phyloP scores from a whole-genome alignment of 2,113 vertebrate genomes.

The Pterocles orientalis region DNA sequence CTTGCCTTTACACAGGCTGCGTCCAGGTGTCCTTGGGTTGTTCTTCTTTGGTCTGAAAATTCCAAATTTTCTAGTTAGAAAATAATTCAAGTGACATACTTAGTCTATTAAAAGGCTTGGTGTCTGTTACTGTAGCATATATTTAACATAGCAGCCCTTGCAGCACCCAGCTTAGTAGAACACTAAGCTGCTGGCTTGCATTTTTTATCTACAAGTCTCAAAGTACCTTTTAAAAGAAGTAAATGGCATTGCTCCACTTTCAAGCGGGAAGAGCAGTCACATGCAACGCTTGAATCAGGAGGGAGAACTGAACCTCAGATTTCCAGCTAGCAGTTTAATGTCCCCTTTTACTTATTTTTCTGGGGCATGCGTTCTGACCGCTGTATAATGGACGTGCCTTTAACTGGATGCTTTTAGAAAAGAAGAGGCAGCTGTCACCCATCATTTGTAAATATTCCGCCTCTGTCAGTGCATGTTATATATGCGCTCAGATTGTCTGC shows the following conservation, averaged over 20 bases:
- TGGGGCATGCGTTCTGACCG: background rate
- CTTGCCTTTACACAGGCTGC: background rate
- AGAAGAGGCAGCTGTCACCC: background rate
- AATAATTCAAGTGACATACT: background rate
- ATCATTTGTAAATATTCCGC: background rate
- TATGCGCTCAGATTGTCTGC: background rate
- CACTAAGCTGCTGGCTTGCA: conserved; percentile 32
- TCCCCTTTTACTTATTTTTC: conserved; percentile 27
- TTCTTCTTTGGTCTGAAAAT: background rate
- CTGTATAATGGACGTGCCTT: background rate
- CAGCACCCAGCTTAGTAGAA: background rate
- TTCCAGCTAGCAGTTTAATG: background rate
- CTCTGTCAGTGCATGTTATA: background rate
- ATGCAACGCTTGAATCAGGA: conserved; percentile 21
- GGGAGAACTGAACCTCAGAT: background rate
- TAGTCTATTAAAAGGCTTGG: conserved; percentile 32
- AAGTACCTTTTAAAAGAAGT: conserved; percentile 39
- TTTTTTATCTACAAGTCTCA: conserved; percentile 37
- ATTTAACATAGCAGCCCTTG: conserved; percentile 2
- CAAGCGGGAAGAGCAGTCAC: background rate
- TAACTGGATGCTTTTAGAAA: background rate
- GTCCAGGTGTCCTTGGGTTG: background rate
- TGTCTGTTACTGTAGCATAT: background rate
- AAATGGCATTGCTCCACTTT: conserved; percentile 38
- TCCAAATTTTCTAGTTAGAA: background rate